Conservation (phyloP, 1,140 invertebrate genomes). For the Drosophila baimaii region DNA sequence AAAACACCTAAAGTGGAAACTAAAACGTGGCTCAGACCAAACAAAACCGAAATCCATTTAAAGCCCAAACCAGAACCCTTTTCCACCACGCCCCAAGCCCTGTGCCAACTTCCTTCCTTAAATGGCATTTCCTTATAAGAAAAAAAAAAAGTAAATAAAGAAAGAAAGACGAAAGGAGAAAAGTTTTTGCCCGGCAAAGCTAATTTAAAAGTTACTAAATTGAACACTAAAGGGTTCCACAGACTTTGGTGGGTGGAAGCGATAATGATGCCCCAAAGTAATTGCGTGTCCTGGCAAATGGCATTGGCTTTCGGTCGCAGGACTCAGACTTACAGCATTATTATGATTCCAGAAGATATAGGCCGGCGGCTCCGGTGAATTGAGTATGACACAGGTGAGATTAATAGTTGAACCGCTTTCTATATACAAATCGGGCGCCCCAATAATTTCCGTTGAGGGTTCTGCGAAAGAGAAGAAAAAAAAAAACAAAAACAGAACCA, state of each 20-base stretch:
- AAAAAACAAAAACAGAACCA: neutral
- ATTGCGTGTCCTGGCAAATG: conserved; percentile 52
- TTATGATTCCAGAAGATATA: conserved; percentile 98
- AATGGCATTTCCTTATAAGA: conserved; percentile 67
- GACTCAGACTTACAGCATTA: conserved; percentile 88
- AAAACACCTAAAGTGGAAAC: conserved; percentile 81
- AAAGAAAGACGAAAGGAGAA: conserved; percentile 27
- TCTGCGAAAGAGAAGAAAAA: conserved; percentile 87
- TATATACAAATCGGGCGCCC: conserved; percentile 95
- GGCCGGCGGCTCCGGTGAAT: conserved; percentile 94
- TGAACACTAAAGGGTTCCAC: conserved; percentile 61
- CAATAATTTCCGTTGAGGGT: conserved; percentile 94
- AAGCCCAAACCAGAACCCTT: conserved; percentile 64
- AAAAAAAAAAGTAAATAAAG: conserved; percentile 18
- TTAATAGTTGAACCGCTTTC: conserved; percentile 96
- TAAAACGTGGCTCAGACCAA: conserved; percentile 68
- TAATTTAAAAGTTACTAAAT: conserved; percentile 82
- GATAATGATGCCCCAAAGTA: conserved; percentile 68
- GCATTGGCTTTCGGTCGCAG: neutral
- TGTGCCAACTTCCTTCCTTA: conserved; percentile 39
- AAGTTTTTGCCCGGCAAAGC: conserved; percentile 62
- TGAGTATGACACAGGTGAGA: conserved; percentile 94
- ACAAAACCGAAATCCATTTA: conserved; percentile 80
- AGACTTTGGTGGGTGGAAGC: conserved; percentile 41
- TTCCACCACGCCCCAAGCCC: neutral